Evolutionary conservation across 2,797 vertebrate genomes (phyloP), one percentile per base, ranked within the genome.

Genomic region (Enteromius viviparus): DNA sequence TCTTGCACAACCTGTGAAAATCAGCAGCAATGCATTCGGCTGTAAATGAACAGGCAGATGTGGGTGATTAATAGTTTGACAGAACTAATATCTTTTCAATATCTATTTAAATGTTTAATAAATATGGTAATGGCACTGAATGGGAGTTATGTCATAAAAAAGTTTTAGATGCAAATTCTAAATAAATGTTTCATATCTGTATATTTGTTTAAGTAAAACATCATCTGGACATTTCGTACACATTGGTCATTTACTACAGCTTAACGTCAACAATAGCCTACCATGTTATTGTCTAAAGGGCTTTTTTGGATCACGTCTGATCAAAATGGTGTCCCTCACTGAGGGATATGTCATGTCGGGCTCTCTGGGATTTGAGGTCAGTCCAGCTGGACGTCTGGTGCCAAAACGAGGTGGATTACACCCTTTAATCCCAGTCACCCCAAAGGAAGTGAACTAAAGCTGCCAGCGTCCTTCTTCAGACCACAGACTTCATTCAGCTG

Each of bases 311-410:
- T 69, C 64, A 47, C 3, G 37, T 9, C 51, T 70, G 65, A 77
- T 77, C 62, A 82, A 82, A 77, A 83, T 77, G 65, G 75, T 26
- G 53, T 58, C 34, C 76, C 26, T 76, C 15, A 51, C 75, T 72
- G 65, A 71, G 69, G 69, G 45, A 84, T 66, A 60, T 72, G 75
- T 78, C 66, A 77, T 81, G 79, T 87, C 74, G 47, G 53, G 23
- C 76, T 76, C 82, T 60, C 49, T 40, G 86, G 87, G 85, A 87
- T 87, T 87, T 87, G 76, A 87, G 76, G 87, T 81, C 80, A 85
- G 82, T 89, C 88, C 87, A 89, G 85, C 87, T 89, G 87, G 85
- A 84, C 66, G 85, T 85, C 87, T 87, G 80, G 82, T 88, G 82
- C 87, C 85, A 87, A 87, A 88, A 81, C 55, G 76, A 80, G 82